Percentiles rank a stretch among this genome's conserved stretches.
These are phyloP conservation scores for Bostrychus sinensis DNA, from an alignment of 2,113 vertebrate genomes.

Conservation along the genomic window DNA sequence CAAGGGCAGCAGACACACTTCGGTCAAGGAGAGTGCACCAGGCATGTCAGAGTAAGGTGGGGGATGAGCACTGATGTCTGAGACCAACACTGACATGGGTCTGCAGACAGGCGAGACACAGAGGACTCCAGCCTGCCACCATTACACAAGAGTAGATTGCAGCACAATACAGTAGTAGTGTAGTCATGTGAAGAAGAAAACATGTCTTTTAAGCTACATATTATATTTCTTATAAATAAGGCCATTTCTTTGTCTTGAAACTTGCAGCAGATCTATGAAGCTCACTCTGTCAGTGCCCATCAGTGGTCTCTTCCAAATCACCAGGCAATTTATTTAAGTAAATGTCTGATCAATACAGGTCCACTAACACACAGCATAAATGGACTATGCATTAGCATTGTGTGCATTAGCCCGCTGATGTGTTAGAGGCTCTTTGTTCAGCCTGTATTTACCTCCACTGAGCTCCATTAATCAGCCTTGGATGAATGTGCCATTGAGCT, in stretches of 20 bases:
- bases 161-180: background rate
- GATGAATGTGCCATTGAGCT: constrained; percentile 12
- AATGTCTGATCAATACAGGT: constrained; percentile 72
- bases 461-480: constrained; percentile 56
- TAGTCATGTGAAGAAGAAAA: constrained; percentile 1
- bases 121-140: constrained; percentile 8
- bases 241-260: background rate
- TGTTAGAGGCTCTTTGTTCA: constrained; percentile 45
- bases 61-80: constrained; percentile 41
- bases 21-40: constrained; percentile 56
- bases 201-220: background rate
- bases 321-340: constrained; percentile 73
- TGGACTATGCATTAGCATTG: constrained; percentile 63
- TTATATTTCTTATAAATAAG: background rate
- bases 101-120: constrained; percentile 31
- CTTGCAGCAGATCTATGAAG: background rate
- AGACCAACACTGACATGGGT: constrained; percentile 36
- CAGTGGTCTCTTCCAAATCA: constrained; percentile 58
- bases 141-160: background rate
- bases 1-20: constrained; percentile 68
- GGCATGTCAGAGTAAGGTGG: constrained; percentile 44
- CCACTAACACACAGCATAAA: constrained; percentile 62
- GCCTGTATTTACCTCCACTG: constrained; percentile 58
- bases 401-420: constrained; percentile 63
- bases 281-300: constrained; percentile 37